phyloP scores from a whole-genome alignment of 2,113 vertebrate species.

The Myrmecophaga tridactyla region DNA sequence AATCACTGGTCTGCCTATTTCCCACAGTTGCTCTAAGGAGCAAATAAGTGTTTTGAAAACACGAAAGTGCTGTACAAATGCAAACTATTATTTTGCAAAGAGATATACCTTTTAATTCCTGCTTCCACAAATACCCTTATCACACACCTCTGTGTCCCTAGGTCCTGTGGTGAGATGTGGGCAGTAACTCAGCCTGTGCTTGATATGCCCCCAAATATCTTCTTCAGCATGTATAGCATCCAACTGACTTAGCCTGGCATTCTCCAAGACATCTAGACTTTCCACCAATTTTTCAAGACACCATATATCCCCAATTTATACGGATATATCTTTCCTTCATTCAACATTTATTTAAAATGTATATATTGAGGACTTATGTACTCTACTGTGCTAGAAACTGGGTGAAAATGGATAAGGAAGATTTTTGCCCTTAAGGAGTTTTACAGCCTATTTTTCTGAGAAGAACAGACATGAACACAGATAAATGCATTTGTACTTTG shows the following conservation, averaged over 20 bases:
- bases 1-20: constrained; percentile 59
- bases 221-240: not conserved
- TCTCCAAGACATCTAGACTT: not conserved
- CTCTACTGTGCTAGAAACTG: not conserved
- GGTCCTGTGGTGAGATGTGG: not conserved
- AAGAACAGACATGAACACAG: not conserved
- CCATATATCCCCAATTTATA: not conserved
- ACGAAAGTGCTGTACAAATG: not conserved
- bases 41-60: constrained; percentile 34
- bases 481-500: not conserved
- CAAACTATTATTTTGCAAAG: constrained; percentile 37
- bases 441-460: not conserved
- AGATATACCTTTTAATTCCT: constrained; percentile 19
- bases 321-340: not conserved
- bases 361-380: not conserved
- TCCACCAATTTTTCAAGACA: not conserved
- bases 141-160: not conserved
- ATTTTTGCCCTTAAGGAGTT: not conserved
- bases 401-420: not conserved
- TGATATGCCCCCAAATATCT: not conserved
- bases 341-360: not conserved
- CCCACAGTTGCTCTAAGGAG: constrained; percentile 57
- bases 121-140: not conserved
- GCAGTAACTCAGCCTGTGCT: not conserved
- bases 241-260: not conserved